These are phyloP conservation scores for Toxotes jaculatrix DNA, from an alignment of 2,113 vertebrate genomes.

Conservation along the genomic window DNA sequence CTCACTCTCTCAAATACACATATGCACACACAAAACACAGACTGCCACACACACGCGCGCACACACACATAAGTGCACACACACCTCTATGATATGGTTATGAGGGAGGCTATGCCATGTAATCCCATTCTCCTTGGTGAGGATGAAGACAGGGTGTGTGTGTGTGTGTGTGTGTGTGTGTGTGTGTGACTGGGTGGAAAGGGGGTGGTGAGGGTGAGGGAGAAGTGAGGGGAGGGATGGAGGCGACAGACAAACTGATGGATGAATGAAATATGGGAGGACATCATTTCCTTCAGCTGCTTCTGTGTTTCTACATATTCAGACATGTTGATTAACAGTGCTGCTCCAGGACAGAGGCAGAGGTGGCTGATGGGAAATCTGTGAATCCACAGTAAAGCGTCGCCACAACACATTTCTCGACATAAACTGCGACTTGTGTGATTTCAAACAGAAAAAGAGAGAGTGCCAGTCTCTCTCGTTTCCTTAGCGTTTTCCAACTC, in stretches of 20 bases:
- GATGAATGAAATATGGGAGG: slow-evolving; percentile 40
- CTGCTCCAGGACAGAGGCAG: background rate
- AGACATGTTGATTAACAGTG: background rate
- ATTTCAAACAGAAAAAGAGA: too few relatives aligned
- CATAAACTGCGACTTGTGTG: too few relatives aligned
- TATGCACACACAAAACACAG: background rate
- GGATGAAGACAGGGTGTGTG: slow-evolving; percentile 75
- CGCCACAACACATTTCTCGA: background rate
- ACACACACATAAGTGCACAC: slow-evolving; percentile 78
- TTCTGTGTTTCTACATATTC: slow-evolving; percentile 30
- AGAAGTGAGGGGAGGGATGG: background rate
- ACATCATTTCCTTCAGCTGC: slow-evolving; percentile 2
- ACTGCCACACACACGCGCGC: background rate
- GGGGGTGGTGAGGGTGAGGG: slow-evolving; percentile 18
- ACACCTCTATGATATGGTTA: slow-evolving; percentile 73
- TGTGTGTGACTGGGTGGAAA: background rate
- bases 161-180: slow-evolving; percentile 50
- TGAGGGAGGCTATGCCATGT: slow-evolving; percentile 86
- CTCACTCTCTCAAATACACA: slow-evolving; percentile 38
- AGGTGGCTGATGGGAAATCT: slow-evolving; percentile 42
- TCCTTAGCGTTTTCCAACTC: too few relatives aligned
- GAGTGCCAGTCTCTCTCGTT: too few relatives aligned
- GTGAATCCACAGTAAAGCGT: background rate
- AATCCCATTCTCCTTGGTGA: slow-evolving; percentile 89
- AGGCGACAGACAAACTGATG: slow-evolving; percentile 17